Base-by-base conservation (phyloP, 1,140 invertebrate genomes). In the Heliconius eleuchia region DNA sequence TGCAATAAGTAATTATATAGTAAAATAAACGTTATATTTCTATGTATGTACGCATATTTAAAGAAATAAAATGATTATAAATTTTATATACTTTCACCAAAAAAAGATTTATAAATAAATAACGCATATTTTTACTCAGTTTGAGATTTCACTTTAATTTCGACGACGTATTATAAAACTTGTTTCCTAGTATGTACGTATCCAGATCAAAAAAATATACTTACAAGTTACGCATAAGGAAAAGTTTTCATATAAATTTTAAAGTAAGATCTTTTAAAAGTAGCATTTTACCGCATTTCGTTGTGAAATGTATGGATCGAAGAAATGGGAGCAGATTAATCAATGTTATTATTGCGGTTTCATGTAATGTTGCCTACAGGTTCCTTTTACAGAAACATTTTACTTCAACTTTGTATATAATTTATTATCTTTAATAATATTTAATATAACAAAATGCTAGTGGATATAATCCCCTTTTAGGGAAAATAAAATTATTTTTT, bases 291-390 rank as follows among this genome's bases (percentile, higher is more conserved):
- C 8, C 39, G 52, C 46, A 66, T 70, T 77, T 50, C 55, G 74
- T 83, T 83, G 73, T 83, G 82, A 83, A 83, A 83, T 74, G 46
- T 76, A 76, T 80, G 18, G 73, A 70, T 75, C 37, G 76, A 80
- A 82, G 80, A 84, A 84, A 84, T 84, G 71, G 70, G 80, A 84
- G 80, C 82, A 39, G 75, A 78, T 72, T 57, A 83, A 82, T 75
- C 52, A 80, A 73, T 74, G 50, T 60, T 66, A 66, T 66, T 0
- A 66, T n/a, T 27, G 23, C 30, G 60, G 11, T 2, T 66, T 66
- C 4, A 1, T 66, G 60, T 66, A 30, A 66, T 66, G 13, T 52
- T 52, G 19, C 4, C 27, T 66, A 66, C 5, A 66, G 23, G 60
- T 66, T 66, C 27, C 60, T 66, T 66, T 30, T 66, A 66, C 4